Base-by-base conservation (phyloP, 2,113 vertebrate genomes). In the Clarias batrachus region DNA sequence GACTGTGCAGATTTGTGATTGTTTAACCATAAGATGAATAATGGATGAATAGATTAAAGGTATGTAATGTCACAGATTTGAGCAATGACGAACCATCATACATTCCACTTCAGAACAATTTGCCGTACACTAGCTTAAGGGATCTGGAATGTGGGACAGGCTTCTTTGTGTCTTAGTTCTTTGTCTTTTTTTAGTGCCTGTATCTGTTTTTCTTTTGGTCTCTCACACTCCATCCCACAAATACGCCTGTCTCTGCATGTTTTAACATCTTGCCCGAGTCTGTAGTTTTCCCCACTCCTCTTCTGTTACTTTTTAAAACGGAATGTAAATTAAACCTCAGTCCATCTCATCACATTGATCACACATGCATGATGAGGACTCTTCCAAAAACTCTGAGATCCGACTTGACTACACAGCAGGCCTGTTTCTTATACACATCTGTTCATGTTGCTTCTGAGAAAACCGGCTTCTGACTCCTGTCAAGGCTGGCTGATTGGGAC, bases 401-500 rank as follows among this genome's bases (percentile, higher is more conserved):
- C 33, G 41, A 54, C 62, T 2, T 33, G 57, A 23, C 78, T 12
- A 48, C 62, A 62, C 54, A 74, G 16, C 52, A 74, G 21, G 33
- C 59, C 21, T 78, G 25, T 62, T 57, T 48, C 19, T 83, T 56
- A 68, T 84, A 65, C 77, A 33, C n/a, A 19, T 86, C 57, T 56
- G 62, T 85, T 85, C 48, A 56, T 83, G 80, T 74, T 77, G 57
- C 73, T 88, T 56, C 27, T 88, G 33, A 70, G 74, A 88, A 79
- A 8, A 2, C n/a, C 56, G 21, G 48, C 77, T 74, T 65, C 57
- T 77, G 89, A 87, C 89, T 86, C 84, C 63, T 83, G 27, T 86
- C 48, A 48, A 82, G 48, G 33, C 68, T 60, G 57, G 81, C 66
- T 88, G 86, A 87, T 84, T 89, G 71, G 84, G 84, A 4, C 14